Conservation (phyloP, 2,888 invertebrate genomes). For the Stenoptilia bipunctidactyla region DNA sequence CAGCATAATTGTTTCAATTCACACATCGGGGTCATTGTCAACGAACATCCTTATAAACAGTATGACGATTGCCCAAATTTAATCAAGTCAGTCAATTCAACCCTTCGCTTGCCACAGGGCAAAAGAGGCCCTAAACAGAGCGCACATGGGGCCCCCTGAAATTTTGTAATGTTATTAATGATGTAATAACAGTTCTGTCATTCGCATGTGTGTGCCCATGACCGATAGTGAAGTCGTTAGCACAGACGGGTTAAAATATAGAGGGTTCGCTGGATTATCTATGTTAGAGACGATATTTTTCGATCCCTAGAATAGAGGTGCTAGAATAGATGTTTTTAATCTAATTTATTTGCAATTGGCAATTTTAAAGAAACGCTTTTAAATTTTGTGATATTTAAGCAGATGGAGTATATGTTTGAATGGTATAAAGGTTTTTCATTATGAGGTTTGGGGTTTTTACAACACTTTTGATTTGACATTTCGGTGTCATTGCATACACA, state of each 20-base stretch:
- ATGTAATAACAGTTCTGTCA: constrained; percentile 70
- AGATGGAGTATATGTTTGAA: no score
- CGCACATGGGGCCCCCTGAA: constrained; percentile 49
- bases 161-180: constrained; percentile 73
- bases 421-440: no score
- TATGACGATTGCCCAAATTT: constrained; percentile 63
- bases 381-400: no score
- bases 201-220: constrained; percentile 64
- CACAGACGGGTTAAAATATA: constrained; percentile 63
- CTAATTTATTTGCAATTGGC: no score
- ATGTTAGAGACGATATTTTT: neutral
- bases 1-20: constrained; percentile 58
- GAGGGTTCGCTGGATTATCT: constrained; percentile 52
- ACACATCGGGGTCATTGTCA: constrained; percentile 48
- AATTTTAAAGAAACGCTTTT: neutral
- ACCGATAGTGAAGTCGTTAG: constrained; percentile 68
- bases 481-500: no score
- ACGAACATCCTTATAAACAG: constrained; percentile 45
- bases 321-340: no score
- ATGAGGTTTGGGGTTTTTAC: no score
- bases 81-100: constrained; percentile 48
- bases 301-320: no score
- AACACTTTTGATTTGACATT: no score
- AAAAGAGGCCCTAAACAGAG: constrained; percentile 44
- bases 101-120: constrained; percentile 38